A percentile compares a stretch with the other conserved stretches of the same genome.
Conservation (phyloP, 2,888 invertebrate species). For the Hipparchia semele region DNA sequence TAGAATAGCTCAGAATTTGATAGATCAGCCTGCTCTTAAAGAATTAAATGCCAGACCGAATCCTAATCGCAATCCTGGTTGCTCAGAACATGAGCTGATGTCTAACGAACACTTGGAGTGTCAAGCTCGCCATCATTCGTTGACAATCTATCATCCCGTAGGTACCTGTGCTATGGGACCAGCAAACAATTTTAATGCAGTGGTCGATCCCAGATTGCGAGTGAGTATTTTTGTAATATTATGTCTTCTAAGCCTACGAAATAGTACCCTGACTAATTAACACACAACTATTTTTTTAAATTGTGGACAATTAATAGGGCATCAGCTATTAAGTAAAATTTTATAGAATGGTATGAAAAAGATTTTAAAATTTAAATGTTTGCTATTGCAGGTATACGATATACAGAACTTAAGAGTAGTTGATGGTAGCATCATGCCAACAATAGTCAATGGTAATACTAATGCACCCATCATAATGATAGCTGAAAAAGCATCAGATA, state of each 20-base stretch:
- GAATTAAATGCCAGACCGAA: slow-evolving; percentile 85
- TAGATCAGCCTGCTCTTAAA: slow-evolving; percentile 84
- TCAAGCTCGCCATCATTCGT: slow-evolving; percentile 87
- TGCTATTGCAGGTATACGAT: slow-evolving; percentile 82
- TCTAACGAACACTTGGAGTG: slow-evolving; percentile 91
- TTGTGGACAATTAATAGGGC: no score
- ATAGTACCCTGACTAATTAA: no score
- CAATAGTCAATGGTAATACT: slow-evolving; percentile 90
- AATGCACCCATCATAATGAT: slow-evolving; percentile 93
- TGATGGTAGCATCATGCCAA: slow-evolving; percentile 93
- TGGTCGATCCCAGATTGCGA: slow-evolving; percentile 87
- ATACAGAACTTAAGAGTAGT: slow-evolving; percentile 87
- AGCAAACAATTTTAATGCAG: slow-evolving; percentile 74
- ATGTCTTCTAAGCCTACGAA: no score
- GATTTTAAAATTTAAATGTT: background rate
- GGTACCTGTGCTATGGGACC: slow-evolving; percentile 93
- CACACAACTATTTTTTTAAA: no score
- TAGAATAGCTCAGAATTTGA: slow-evolving; percentile 85
- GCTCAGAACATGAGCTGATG: slow-evolving; percentile 83
- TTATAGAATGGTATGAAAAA: background rate
- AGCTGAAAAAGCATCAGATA: slow-evolving; percentile 91
- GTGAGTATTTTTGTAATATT: slow-evolving; percentile 47
- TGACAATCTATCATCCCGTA: slow-evolving; percentile 92
- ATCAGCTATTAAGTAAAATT: background rate
- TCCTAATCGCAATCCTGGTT: slow-evolving; percentile 86